A percentile compares a stretch with the other conserved stretches of the same genome.
Evolutionary conservation across 1,140 invertebrate genomes (phyloP).

Genomic region (Zaprionus ornatus): DNA sequence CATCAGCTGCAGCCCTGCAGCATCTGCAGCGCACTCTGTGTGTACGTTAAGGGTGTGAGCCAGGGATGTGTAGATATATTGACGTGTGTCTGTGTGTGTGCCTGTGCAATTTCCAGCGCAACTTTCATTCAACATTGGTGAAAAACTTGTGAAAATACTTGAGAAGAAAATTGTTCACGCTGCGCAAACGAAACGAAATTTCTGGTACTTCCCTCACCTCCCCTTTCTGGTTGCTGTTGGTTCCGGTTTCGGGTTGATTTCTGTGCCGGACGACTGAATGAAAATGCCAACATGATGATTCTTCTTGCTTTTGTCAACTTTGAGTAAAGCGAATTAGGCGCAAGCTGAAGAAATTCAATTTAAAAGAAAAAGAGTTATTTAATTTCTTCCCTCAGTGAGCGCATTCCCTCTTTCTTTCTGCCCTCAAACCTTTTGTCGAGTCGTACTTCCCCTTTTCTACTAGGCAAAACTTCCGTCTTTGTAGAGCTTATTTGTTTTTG

Average conservation of each 20-base stretch:
- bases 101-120: slow-evolving; percentile 23
- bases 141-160: slow-evolving; percentile 41
- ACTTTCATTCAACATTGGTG: slow-evolving; percentile 43
- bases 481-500: slow-evolving; percentile 54
- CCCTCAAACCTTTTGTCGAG: neutral
- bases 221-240: neutral
- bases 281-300: slow-evolving; percentile 62
- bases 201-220: slow-evolving; percentile 17
- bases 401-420: neutral
- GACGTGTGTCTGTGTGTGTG: neutral
- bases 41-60: neutral
- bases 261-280: slow-evolving; percentile 9
- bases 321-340: slow-evolving; percentile 69
- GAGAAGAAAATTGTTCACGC: slow-evolving; percentile 42
- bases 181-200: slow-evolving; percentile 10
- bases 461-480: slow-evolving; percentile 19
- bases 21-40: neutral
- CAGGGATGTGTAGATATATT: neutral
- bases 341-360: slow-evolving; percentile 68
- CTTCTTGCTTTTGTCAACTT: slow-evolving; percentile 35
- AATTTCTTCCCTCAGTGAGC: slow-evolving; percentile 11
- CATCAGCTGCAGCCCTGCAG: neutral
- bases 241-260: slow-evolving; percentile 11
- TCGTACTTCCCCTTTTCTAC: neutral
- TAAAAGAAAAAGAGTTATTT: slow-evolving; percentile 67